These are phyloP conservation scores for Trachurus trachurus DNA, from an alignment of 2,797 vertebrate species.

Conservation along the genomic window DNA sequence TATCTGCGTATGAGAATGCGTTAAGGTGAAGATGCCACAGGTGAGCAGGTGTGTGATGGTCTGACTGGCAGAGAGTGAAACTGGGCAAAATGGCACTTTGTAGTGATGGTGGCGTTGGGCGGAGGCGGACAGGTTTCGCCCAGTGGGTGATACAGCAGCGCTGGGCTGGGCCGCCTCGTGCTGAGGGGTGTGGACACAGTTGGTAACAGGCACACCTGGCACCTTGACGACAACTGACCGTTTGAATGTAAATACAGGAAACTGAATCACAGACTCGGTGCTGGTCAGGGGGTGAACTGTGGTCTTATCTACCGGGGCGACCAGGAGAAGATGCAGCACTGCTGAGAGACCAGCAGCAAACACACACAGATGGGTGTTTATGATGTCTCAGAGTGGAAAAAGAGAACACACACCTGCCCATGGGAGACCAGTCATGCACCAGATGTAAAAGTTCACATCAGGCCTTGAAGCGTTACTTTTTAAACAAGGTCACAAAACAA, in stretches of 20 bases:
- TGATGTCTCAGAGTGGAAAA: not conserved
- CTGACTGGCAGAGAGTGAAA: constrained; percentile 10
- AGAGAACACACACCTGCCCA: not conserved
- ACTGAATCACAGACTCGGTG: constrained; percentile 28
- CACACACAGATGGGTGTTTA: not conserved
- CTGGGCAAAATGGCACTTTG: constrained; percentile 16
- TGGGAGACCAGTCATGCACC: not conserved
- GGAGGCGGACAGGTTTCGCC: constrained; percentile 49
- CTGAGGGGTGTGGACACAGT: constrained; percentile 58
- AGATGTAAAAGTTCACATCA: not conserved
- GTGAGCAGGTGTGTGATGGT: constrained; percentile 10
- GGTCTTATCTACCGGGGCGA: not conserved
- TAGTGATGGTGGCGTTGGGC: constrained; percentile 50
- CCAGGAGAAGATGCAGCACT: not conserved
- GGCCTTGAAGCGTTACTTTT: not conserved
- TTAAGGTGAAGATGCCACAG: not conserved
- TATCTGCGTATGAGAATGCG: not conserved
- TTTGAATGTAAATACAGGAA: constrained; percentile 61
- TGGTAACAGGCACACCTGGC: constrained; percentile 57
- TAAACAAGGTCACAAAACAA: not conserved
- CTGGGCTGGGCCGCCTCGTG: constrained; percentile 52
- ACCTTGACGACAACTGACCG: constrained; percentile 33
- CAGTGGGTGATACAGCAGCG: constrained; percentile 33
- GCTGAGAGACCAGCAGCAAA: not conserved
- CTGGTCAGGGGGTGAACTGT: constrained; percentile 12